Evolutionary conservation across 2,797 vertebrate genomes (phyloP), one percentile per base, ranked within the genome.

Genomic region (Argya squamiceps): DNA sequence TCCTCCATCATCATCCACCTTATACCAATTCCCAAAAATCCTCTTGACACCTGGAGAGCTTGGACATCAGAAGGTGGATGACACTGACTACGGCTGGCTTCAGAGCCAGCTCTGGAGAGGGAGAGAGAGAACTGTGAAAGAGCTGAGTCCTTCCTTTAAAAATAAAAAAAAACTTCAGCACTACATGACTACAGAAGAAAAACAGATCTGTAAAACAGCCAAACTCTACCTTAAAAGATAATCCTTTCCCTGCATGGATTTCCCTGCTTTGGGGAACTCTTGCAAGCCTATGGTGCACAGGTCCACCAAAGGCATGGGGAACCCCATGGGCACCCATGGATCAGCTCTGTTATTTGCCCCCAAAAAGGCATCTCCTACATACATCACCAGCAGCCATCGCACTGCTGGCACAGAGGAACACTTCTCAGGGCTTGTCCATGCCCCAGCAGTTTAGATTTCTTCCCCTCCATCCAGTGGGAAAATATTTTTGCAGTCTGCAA

Each of bases 401-500:
- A 16, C 63, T 7, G 32, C 76, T 2, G 7, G 91, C 77, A 37
- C 63, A 68, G 89, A 23, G 2, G 49, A 73, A 79, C 76, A 80
- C n/a, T 44, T 81, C 69, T 80, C 74, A 23, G 83, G 85, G 86
- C 67, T 41, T 78, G 82, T 84, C 92, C 68, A 13, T 41, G 82
- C 50, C 89, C 85, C 39, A 73, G 69, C 59, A 88, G 78, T 75
- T 92, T 77, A 89, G 76, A 82, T 95, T 96, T 96, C 88, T 97
- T 95, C 88, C 96, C 96, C 94, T 96, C 88, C 83, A 91, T 92
- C 96, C 97, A 97, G 77, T 92, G 86, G 96, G 96, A 96, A 98
- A 96, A 92, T 62, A 84, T 78, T 97, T 96, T 97, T 96, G 96
- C 97, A 97, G 94, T 95, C 95, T 96, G 97, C 93, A 93, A 84